Evolutionary conservation across 2,113 vertebrate genomes (phyloP), one percentile per base, ranked within the genome.

Genomic region (Acinonyx jubatus): DNA sequence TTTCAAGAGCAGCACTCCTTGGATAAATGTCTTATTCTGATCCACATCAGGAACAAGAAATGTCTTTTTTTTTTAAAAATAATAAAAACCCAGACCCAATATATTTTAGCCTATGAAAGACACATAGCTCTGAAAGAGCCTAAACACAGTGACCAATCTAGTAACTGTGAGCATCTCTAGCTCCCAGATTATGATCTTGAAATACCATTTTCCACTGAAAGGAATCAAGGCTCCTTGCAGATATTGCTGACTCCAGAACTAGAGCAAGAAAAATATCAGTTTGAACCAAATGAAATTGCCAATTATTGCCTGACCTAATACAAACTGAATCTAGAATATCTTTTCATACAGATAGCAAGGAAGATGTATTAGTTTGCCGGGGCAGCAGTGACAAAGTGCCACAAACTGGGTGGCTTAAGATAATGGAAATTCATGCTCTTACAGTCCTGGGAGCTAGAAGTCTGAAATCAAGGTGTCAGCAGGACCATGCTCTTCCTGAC

Each of bases 211-310:
- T 90, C 33, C 52, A 76, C 38, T n/a, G 31, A 86, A 38, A 71
- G 57, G 31, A 83, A 41, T 84, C 27, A 74, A 48, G 21, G 14
- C 36, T 91, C 7, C 29, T 71, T 83, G 25, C 31, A 93, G 45
- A 65, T 88, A 65, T 31, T 81, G 74, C 68, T 74, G 57, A 57
- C 31, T 83, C 48, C 19, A 81, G 61, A 41, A 76, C 12, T 36
- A 7, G 36, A 19, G 25, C 33, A 66, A 93, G 80, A 93, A 74
- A 61, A 74, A 81, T 57, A 41, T 21, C 29, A 55, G 18, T 79
- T 93, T 68, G 89, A 89, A 71, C n/a, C 9, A 97, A 86, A 80
- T 41, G 48, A 93, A 89, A 91, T 87, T 76, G 29, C 76, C 38
- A 65, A 5, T 82, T 36, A 71, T 79, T 83, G 4, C 5, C 29